phyloP scores from a whole-genome alignment of 2,888 invertebrate species.

The Petrolisthes cinctipes region DNA sequence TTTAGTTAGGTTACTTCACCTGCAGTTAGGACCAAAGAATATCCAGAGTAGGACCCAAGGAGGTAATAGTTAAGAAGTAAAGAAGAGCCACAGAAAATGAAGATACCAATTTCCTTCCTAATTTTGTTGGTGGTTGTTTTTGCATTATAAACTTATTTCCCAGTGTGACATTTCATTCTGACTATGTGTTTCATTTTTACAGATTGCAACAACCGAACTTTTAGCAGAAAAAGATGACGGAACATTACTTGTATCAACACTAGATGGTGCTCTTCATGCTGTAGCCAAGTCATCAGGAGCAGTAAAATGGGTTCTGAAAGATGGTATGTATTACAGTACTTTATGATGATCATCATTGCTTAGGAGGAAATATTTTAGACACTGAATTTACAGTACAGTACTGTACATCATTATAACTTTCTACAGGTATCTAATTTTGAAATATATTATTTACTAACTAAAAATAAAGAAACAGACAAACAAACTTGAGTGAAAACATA shows the following conservation, averaged over 20 bases:
- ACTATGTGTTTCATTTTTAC: constrained; percentile 3
- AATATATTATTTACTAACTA: no score
- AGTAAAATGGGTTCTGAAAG: constrained; percentile 87
- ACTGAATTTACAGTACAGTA: background rate
- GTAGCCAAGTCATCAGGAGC: constrained; percentile 87
- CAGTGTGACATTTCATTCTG: background rate
- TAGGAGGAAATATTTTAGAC: background rate
- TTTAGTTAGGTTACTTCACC: no score
- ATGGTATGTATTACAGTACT: constrained; percentile 51
- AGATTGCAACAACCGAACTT: constrained; percentile 58
- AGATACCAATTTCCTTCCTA: no score
- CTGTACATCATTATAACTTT: background rate
- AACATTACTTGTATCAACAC: constrained; percentile 85
- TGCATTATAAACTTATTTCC: no score
- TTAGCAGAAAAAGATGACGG: constrained; percentile 54
- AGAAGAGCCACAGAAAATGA: no score
- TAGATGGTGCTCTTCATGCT: constrained; percentile 93
- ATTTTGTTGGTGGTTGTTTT: no score
- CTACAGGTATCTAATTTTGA: background rate
- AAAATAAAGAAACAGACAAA: no score
- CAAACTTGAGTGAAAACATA: no score
- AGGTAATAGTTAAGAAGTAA: no score
- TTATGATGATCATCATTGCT: background rate
- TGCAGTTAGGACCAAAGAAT: no score
- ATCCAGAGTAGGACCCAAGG: no score